Conservation (phyloP, 2,113 vertebrate genomes). For the Aldabrachelys gigantea region DNA sequence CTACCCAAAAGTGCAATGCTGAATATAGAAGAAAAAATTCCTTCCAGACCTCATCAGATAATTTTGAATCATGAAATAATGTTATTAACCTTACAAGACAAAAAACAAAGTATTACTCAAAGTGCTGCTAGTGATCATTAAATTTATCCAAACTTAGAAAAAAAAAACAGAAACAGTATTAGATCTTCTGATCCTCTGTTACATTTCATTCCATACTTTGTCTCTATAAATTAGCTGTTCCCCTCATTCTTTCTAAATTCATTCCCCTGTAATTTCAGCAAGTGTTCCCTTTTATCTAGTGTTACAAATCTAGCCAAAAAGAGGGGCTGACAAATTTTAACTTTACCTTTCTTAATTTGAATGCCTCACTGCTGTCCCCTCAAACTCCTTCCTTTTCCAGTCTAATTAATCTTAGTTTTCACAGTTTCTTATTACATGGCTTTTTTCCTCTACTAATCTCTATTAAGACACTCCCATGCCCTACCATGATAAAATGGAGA, state of each 20-base stretch:
- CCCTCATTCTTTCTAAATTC: not conserved
- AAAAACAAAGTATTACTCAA: not conserved
- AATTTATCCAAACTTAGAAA: not conserved
- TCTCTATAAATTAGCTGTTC: not conserved
- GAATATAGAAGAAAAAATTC: not conserved
- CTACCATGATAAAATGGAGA: not conserved
- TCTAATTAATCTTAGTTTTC: not conserved
- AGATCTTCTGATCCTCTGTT: not conserved
- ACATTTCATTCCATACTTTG: not conserved
- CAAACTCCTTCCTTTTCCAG: not conserved
- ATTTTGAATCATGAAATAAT: not conserved
- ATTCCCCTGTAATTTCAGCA: not conserved
- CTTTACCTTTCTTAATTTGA: not conserved
- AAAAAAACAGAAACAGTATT: not conserved
- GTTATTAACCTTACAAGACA: not conserved
- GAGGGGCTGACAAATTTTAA: not conserved
- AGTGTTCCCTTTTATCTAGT: not conserved
- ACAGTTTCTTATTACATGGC: not conserved
- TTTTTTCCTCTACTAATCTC: not conserved
- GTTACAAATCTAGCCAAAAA: not conserved
- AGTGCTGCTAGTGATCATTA: accelerated
- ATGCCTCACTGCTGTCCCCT: not conserved
- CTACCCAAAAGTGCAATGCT: not conserved
- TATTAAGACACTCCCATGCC: not conserved
- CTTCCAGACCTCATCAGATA: not conserved